A percentile compares a stretch with the other conserved stretches of the same genome.
phyloP scores from a whole-genome alignment of 2,797 vertebrate genomes.

The Pseudotriccus pelzelni region DNA sequence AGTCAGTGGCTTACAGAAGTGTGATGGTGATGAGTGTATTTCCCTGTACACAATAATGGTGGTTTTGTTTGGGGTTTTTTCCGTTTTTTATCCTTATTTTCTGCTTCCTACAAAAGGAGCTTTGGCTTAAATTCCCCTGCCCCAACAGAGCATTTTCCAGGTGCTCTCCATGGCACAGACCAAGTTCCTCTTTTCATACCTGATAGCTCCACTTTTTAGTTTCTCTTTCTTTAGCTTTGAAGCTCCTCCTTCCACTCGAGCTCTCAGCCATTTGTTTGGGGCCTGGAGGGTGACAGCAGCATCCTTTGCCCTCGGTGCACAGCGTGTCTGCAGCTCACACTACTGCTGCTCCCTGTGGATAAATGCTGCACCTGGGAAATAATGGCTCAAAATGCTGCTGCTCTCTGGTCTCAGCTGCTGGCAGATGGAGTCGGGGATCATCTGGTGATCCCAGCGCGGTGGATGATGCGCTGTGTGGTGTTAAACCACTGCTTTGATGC shows the following conservation, averaged over 20 bases:
- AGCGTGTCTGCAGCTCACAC: fast-evolving
- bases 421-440: conserved; percentile 36
- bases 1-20: background rate
- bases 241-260: background rate
- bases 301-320: fast-evolving
- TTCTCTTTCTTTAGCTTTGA: background rate
- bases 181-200: background rate
- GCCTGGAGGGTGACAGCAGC: background rate
- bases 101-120: background rate
- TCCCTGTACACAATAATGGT: background rate
- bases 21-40: background rate
- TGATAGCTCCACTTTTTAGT: background rate
- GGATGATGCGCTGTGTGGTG: background rate
- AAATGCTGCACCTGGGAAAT: conserved; percentile 10
- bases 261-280: background rate
- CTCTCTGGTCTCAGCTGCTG: background rate
- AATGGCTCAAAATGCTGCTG: background rate
- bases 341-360: background rate
- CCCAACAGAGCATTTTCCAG: background rate
- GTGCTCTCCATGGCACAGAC: background rate
- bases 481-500: background rate
- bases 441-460: background rate
- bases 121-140: background rate
- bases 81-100: background rate
- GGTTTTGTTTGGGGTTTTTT: background rate